Base-by-base conservation (phyloP, 1,140 invertebrate species). In the Lepidurus couesii region DNA sequence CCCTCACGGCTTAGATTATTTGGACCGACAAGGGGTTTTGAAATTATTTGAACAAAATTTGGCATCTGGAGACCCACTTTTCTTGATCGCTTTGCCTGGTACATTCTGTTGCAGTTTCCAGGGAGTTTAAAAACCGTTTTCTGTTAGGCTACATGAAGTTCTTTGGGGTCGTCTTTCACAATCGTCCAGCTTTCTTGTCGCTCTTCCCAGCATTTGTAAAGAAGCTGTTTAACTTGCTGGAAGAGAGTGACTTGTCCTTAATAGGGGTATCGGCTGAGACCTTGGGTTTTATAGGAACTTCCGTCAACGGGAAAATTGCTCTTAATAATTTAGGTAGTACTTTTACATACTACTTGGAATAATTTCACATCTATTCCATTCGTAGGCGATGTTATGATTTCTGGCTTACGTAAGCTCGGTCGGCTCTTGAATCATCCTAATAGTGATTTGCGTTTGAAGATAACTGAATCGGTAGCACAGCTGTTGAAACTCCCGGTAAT, bases 401-500 rank as follows among this genome's bases (percentile, higher is more conserved):
- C 16, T 21, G 45, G 81, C 53, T 81, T 82, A 42, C 79, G 80
- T 13, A 73, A 77, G 45, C 73, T 77, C 11, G 77, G 81, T 47
- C 34, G 73, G 21, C 75, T 82, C 5, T 44, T 82, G 24, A 73
- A 77, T 65, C 77, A 80, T 21, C 75, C 78, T 16, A 73, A 75
- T 21, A 45, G 75, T 1, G 81, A 81, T 34, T 81, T 77, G 47
- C 73, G 81, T 8, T 79, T 77, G 16, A 77, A 81, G 4, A 73
- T 81, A n/a, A 44, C 81, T 45, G 81, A 81, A 9, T 77, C 77
- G 11, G 73, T 82, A 13, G 76, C 81, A 16, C 21, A 80, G 74
- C 77, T 82, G 26, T 81, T 82, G 74, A 81, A 80, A 73, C 75
- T 81, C 47, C 80, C 80, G 21, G 80, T 81, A 75, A 78, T 74